Evolutionary conservation across 2,113 vertebrate species (phyloP), one percentile per base, ranked within the genome.

Genomic region (Hystrix brachyura): DNA sequence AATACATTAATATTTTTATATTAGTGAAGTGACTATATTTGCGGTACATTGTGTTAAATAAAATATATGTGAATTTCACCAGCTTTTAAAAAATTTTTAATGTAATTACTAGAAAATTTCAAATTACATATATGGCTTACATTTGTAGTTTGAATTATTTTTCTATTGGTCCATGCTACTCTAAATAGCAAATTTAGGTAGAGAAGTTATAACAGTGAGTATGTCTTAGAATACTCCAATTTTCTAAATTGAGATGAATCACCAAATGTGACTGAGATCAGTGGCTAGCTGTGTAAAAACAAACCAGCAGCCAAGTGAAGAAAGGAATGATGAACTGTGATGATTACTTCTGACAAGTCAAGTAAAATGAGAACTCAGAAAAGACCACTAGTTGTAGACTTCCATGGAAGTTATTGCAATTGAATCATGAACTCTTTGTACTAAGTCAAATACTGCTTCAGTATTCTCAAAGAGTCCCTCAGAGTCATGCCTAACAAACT

Each of bases 1-100:
- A 93, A 59, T 25, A 76, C 25, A 57, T 78, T 94, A 83, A 76
- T 6, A 99, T 99, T 98, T 88, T 90, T 38, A 76, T 69, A 82
- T 57, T 69, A 32, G 80, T 29, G 21, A 87, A 91, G 78, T 81
- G 14, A n/a, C 72, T 78, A 64, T 84, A 80, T 80, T 95, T 72
- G 17, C 19, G 27, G 14, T 55, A 48, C 69, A 64, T 48, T 62
- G 51, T 5, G 27, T 87, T 84, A 64, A 64, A 79, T 80, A 46
- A 76, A 13, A 85, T 85, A 46, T 67, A 84, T 48, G 48, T 51
- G 13, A 71, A 85, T 92, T 72, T 89, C 1, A 65, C 4, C 48
- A 57, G 29, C 48, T 94, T 94, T 84, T 46, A 78, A 38, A 38
- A 38, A 38, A 21, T 27, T 65, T 51, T 53, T 25, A 94, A 79